A percentile compares a stretch with the other conserved stretches of the same genome.
Conservation (phyloP, 2,113 vertebrate genomes). For the Glaucomys volans region DNA sequence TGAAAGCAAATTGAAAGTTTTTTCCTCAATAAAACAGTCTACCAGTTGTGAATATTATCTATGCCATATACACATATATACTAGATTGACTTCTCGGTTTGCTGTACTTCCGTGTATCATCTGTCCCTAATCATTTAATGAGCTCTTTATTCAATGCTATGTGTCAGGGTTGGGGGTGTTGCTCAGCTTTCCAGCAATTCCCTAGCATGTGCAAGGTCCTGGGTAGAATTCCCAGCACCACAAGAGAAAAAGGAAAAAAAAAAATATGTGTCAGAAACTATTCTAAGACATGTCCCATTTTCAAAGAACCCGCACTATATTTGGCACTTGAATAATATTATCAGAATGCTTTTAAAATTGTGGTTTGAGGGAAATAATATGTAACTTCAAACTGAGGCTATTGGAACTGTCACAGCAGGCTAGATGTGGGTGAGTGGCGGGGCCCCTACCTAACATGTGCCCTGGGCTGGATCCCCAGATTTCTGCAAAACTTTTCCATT, state of each 20-base stretch:
- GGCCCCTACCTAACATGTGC: background rate
- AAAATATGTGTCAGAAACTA: background rate
- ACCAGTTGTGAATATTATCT: background rate
- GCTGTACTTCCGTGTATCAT: background rate
- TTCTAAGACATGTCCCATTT: background rate
- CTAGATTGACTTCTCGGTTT: background rate
- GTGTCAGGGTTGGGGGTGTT: background rate
- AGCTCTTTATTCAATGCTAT: background rate
- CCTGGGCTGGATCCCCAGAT: background rate
- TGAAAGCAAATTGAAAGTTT: background rate
- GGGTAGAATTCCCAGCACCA: background rate
- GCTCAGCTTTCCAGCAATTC: background rate
- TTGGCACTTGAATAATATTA: background rate
- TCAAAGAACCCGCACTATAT: background rate
- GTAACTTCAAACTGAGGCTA: background rate
- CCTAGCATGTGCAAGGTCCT: no score
- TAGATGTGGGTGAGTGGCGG: no score
- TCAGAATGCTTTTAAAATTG: background rate
- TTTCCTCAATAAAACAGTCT: constrained; percentile 1
- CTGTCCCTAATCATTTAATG: background rate
- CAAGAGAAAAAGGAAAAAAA: background rate
- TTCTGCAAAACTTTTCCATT: background rate
- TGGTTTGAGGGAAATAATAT: background rate
- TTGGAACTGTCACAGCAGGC: background rate
- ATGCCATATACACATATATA: background rate